Evolutionary conservation across 2,888 invertebrate genomes (phyloP), one percentile per base, ranked within the genome.

Genomic region (Macropis europaea): DNA sequence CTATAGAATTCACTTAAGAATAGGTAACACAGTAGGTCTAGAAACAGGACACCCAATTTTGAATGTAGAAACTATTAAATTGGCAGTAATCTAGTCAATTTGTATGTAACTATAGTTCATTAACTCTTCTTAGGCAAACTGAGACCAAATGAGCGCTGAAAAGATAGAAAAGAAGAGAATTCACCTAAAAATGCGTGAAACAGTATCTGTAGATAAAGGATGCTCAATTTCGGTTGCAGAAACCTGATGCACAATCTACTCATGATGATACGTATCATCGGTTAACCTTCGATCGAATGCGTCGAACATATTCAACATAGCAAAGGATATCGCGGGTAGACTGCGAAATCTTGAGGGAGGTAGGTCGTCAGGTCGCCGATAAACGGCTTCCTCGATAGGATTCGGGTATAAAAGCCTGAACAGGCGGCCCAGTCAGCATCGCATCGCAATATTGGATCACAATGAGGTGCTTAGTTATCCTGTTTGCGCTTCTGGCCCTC

Each of bases 371-470:
- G 87, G 86, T 84, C 84, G 74, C 36, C 53, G 88, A 89, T 89
- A 87, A 74, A 78, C 81, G 43, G 54, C 36, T 77, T 75, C 67
- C 56, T 75, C 54, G 85, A 88, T 87, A 87, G 57, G 50, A 81
- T 82, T 84, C 79, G 68, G 59, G 89, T 90, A 90, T 89, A 90
- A 87, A 90, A 89, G 86, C 62, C 69, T 72, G 59, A 42, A 60
- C 17, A 24, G 56, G 43, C 53, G 3, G 40, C 19, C n/a, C 72
- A 56, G 60, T 71, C 34, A 72, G 73, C 84, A 87, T 86, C 71
- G 57, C 47, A 70, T 84, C 84, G 79, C 82, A 81, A 64, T 79
- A 82, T 84, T 85, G 86, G 74, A 84, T 83, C 85, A 76, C 81
- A 82, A 90, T 89, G 90, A 85, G 84, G 82, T 86, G 81, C 78